phyloP scores from a whole-genome alignment of 2,113 vertebrate species.

The Gorsachius goisagi region DNA sequence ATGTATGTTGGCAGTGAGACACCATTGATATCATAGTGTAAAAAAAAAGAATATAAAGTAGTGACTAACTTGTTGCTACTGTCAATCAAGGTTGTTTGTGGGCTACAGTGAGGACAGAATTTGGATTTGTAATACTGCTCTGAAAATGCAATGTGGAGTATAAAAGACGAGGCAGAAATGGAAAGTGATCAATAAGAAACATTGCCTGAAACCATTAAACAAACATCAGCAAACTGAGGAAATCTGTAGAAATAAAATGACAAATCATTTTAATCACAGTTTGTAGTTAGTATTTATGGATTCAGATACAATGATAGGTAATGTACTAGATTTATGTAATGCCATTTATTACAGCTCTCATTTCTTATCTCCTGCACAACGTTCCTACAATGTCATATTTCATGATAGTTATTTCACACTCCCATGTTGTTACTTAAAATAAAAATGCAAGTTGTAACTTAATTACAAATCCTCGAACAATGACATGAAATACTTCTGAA shows the following conservation, averaged over 20 bases:
- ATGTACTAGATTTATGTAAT: neutral
- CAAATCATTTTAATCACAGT: neutral
- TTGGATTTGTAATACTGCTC: neutral
- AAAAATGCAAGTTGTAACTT: neutral
- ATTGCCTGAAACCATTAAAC: neutral
- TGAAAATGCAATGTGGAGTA: neutral
- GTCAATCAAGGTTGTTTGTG: neutral
- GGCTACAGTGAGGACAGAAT: neutral
- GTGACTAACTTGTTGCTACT: neutral
- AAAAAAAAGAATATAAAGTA: neutral
- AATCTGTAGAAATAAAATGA: neutral
- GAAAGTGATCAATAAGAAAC: neutral
- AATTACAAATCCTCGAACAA: neutral
- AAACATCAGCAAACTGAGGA: neutral
- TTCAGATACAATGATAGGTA: neutral
- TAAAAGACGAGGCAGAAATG: neutral
- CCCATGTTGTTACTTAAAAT: neutral
- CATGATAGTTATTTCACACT: neutral
- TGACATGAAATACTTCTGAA: neutral
- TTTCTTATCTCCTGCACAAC: neutral
- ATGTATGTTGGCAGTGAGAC: neutral
- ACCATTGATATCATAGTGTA: neutral
- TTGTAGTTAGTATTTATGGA: neutral
- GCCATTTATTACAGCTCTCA: neutral
- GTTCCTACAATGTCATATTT: neutral